Conservation (phyloP, 2,113 vertebrate species). For the Struthio camelus region DNA sequence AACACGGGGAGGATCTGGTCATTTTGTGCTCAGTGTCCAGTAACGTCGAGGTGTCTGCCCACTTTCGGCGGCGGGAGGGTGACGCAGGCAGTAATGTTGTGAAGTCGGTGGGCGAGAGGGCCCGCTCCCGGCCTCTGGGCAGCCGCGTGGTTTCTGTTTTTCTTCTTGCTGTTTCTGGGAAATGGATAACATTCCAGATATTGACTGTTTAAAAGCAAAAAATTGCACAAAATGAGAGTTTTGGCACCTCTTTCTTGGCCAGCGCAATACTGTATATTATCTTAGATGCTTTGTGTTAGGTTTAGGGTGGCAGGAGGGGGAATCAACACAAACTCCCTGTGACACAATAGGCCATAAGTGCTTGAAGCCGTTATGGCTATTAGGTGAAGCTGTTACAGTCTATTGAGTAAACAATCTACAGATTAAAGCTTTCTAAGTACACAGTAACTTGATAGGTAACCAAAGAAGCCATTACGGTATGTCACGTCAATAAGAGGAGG, state of each 20-base stretch:
- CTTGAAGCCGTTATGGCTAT: constrained; percentile 6
- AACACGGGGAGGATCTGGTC: background rate
- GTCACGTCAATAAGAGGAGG: constrained; percentile 45
- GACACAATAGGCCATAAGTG: constrained; percentile 2
- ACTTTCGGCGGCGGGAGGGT: background rate
- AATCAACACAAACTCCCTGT: background rate
- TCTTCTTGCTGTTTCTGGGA: background rate
- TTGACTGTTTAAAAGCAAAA: background rate
- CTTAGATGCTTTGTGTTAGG: background rate
- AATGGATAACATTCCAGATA: background rate
- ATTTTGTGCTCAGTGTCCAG: background rate
- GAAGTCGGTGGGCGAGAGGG: background rate
- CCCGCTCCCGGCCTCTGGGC: background rate
- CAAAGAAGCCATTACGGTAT: constrained; percentile 21
- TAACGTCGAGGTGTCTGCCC: background rate
- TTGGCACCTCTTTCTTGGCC: background rate
- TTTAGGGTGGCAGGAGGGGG: background rate
- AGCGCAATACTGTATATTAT: background rate
- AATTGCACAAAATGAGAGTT: background rate
- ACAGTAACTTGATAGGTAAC: constrained; percentile 48
- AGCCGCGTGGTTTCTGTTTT: background rate
- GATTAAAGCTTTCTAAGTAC: constrained; percentile 59
- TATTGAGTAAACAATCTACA: constrained; percentile 66
- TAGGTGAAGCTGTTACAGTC: constrained; percentile 6
- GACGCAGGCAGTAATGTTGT: background rate